Percentiles rank a stretch among this genome's conserved stretches.
Conservation (phyloP, 2,888 invertebrate species). For the Nephrotoma appendiculata region DNA sequence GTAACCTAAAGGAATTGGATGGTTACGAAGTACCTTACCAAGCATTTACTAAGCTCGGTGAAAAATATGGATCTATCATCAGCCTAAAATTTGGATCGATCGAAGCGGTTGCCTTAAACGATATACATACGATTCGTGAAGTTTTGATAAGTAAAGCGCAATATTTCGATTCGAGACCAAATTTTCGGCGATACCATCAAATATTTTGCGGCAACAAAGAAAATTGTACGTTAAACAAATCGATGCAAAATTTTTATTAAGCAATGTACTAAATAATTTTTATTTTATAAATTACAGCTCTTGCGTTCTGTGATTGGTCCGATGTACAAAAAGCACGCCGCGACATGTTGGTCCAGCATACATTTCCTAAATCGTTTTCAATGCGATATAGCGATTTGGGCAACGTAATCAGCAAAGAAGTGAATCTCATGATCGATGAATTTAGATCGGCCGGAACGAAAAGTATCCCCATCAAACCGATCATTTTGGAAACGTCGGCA, state of each 20-base stretch:
- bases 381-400: conserved; percentile 37
- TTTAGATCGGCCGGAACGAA: conserved; percentile 15
- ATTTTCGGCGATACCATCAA: conserved; percentile 44
- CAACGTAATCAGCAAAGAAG: conserved; percentile 33
- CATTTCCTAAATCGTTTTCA: conserved; percentile 43
- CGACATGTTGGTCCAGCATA: conserved; percentile 41
- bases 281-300: conserved; percentile 29
- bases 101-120: conserved; percentile 41
- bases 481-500: conserved; percentile 38
- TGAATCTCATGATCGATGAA: conserved; percentile 23
- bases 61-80: conserved; percentile 38
- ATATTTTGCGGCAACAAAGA: conserved; percentile 50
- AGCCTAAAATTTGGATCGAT: conserved; percentile 39
- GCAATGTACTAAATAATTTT: neutral
- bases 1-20: conserved; percentile 39
- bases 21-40: conserved; percentile 44
- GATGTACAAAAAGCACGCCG: conserved; percentile 43
- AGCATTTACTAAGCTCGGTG: conserved; percentile 37
- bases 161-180: conserved; percentile 48
- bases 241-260: neutral
- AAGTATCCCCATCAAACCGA: conserved; percentile 30
- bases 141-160: conserved; percentile 41
- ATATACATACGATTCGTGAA: conserved; percentile 41
- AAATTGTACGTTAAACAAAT: conserved; percentile 42
- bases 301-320: conserved; percentile 57